Evolutionary conservation across 2,113 vertebrate species (phyloP).

Genomic region (Lathamus discolor): DNA sequence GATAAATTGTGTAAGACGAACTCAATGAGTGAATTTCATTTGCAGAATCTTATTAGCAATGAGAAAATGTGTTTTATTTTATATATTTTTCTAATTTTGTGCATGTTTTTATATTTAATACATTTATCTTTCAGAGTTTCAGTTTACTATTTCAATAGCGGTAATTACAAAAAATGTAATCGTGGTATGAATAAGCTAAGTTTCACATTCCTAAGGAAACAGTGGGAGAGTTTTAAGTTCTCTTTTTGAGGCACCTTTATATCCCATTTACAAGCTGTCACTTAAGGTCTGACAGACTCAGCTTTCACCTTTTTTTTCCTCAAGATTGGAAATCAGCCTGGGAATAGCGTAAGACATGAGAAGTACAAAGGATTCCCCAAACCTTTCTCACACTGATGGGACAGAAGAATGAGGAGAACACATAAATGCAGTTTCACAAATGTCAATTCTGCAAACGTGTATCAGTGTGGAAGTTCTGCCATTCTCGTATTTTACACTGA

Average conservation of each 20-base stretch:
- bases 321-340: neutral
- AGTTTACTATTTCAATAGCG: neutral
- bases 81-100: neutral
- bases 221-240: neutral
- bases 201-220: neutral
- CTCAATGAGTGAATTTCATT: neutral
- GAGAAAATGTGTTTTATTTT: neutral
- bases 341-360: neutral
- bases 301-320: neutral
- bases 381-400: neutral
- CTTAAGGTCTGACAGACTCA: neutral
- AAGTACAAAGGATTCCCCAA: neutral
- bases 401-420: neutral
- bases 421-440: neutral
- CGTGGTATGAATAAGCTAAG: neutral
- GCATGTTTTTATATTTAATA: neutral
- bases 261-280: neutral
- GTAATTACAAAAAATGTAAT: neutral
- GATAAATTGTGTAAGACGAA: neutral
- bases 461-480: neutral
- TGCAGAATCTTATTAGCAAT: neutral
- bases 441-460: neutral
- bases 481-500: neutral
- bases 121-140: neutral
- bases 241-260: neutral